Evolutionary conservation across 2,113 vertebrate species (phyloP), one percentile per base, ranked within the genome.

Genomic region (Bos javanicus): DNA sequence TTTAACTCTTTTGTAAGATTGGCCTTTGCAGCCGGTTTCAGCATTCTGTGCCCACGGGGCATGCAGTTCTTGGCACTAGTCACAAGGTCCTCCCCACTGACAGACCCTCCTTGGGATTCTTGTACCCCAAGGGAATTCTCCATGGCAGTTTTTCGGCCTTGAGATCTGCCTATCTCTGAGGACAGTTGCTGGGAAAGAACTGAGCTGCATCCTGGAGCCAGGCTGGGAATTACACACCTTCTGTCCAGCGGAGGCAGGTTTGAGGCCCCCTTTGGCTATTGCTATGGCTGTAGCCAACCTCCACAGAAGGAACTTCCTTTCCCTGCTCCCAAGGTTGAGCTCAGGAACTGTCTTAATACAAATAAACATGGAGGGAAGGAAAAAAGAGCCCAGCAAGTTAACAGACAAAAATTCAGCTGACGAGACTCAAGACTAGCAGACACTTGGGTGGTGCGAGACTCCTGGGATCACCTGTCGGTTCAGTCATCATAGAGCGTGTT

Each of bases 1-100:
- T 48, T 94, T 94, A 88, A 81, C 97, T 95, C 92, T 78, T 94
- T 50, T 46, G 36, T 48, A 83, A 92, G 83, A 9, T n/a, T 36
- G 92, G 56, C 83, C 46, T 81, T 46, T 94, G 33, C 54, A 33
- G 94, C 54, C 14, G 1, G 54, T 74, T 80, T 86, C 39, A 48
- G 97, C 50, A 43, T 46, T 43, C 78, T 54, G 83, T 48, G 84
- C 57, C 81, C 1, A 1, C 7, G 87, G 21, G 36, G 52, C 36
- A 5, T 9, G 52, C 62, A 59, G 50, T 76, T 95, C 87, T 87
- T 90, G 80, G 90, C 95, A 87, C 26, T 0, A 4, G 26, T 48
- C 87, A 59, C 46, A 36, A 89, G 54, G 74, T 84, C 78, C 76
- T 46, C 1, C 54, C 54, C 0, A 2, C 46, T 80, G 23, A 78